Conservation (phyloP, 2,888 invertebrate species). For the Tanypteryx hageni region DNA sequence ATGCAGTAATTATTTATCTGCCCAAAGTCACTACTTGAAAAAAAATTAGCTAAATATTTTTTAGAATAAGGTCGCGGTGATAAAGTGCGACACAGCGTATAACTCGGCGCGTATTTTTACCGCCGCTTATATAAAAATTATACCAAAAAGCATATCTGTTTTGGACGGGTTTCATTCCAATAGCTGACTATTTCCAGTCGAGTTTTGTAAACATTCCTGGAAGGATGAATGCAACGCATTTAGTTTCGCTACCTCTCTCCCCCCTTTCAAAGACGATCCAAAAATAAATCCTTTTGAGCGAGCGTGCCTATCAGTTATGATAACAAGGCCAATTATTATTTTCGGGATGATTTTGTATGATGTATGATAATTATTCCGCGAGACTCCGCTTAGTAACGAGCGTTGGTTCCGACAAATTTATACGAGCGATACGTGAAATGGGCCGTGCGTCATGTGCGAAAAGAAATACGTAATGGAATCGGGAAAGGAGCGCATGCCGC, state of each 20-base stretch:
- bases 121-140: too few relatives aligned
- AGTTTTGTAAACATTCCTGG: constrained; percentile 4
- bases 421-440: neutral
- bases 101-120: too few relatives aligned
- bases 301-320: constrained; percentile 1
- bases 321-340: constrained; percentile 28
- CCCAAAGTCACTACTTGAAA: too few relatives aligned
- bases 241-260: neutral
- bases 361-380: neutral
- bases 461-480: neutral
- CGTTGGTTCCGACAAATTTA: constrained; percentile 2
- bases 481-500: too few relatives aligned
- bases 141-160: too few relatives aligned
- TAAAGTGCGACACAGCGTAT: too few relatives aligned
- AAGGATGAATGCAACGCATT: neutral
- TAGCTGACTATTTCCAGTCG: too few relatives aligned
- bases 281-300: constrained; percentile 3
- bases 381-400: neutral
- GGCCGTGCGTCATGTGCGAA: neutral
- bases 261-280: neutral
- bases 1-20: too few relatives aligned
- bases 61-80: too few relatives aligned
- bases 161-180: too few relatives aligned
- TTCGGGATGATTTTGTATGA: constrained; percentile 33
- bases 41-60: too few relatives aligned